Conservation (phyloP, 92 coral and sea anemone genomes). For the Muricea muricata region DNA sequence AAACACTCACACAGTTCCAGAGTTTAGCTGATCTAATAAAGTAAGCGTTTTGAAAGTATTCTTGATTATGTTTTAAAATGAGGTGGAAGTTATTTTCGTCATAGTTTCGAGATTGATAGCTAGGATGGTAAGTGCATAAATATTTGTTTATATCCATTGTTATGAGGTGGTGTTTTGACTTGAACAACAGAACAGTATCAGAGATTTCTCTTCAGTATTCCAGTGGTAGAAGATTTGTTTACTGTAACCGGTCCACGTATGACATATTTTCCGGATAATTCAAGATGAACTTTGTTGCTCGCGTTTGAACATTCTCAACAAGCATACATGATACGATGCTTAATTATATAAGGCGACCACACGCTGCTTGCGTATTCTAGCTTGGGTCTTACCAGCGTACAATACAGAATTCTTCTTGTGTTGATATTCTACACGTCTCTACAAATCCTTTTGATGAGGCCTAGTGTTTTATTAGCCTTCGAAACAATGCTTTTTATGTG, state of each 20-base stretch:
- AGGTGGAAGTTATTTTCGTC: conserved; percentile 10
- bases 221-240: conserved; percentile 11
- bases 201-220: conserved; percentile 43
- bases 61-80: neutral
- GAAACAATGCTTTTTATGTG: conserved; percentile 5
- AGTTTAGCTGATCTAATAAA: conserved; percentile 21
- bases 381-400: conserved; percentile 20
- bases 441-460: conserved; percentile 22
- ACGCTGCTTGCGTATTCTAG: conserved; percentile 2
- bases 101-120: conserved; percentile 9
- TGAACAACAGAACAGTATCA: conserved; percentile 27
- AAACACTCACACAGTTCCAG: no score
- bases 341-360: conserved; percentile 3
- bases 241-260: neutral
- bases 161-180: conserved; percentile 13
- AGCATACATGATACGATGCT: neutral
- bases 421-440: neutral
- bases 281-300: neutral
- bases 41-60: conserved; percentile 25
- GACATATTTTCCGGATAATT: neutral
- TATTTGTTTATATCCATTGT: neutral
- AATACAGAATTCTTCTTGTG: conserved; percentile 11
- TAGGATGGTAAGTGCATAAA: neutral
- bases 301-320: neutral
- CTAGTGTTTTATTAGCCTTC: conserved; percentile 24